Base-by-base conservation (phyloP, 1,140 invertebrate species). In the Aphis craccivora region DNA sequence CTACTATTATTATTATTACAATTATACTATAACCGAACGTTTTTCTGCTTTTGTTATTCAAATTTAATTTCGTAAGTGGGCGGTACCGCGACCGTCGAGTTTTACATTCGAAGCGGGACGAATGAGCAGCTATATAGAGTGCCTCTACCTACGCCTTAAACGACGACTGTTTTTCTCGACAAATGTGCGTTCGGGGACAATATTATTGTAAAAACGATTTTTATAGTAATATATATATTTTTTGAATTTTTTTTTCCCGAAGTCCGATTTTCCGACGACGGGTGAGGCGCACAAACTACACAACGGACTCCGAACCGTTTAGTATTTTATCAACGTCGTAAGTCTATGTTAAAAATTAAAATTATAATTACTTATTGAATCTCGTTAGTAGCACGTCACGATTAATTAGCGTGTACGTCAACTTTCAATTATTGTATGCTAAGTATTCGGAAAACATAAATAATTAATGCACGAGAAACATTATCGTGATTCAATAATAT, bases 41-140 rank as follows among this genome's bases (percentile, higher is more conserved):
- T 76, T 76, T 76, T 76, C n/a, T 76, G 60, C 60, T 76, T 76
- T 76, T 76, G 60, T 76, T 76, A 76, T 76, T 76, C 9, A 76
- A 76, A 76, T 76, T 76, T 76, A n/a, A 76, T 76, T 76, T 76
- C 60, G 60, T n/a, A 18, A 76, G 60, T 76, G 60, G 60, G 60
- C n/a, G 60, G 30, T n/a, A n/a, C 30, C 60, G 60, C 14, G 60
- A 76, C 30, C 60, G 30, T 76, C 60, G 60, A 18, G 60, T 76
- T 76, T n/a, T n/a, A 51, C 60, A 76, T 76, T 76, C 60, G n/a
- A 76, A 76, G 30, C 14, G 60, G 11, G 60, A 14, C 60, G 60
- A n/a, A n/a, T 67, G 20, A 76, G 14, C 14, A 51, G 60, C 30
- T 76, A 30, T 67, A 67, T 67, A 14, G 30, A 51, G 60, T 67